These are phyloP conservation scores for Lerista edwardsae DNA, from an alignment of 2,797 vertebrate genomes.

Conservation along the genomic window DNA sequence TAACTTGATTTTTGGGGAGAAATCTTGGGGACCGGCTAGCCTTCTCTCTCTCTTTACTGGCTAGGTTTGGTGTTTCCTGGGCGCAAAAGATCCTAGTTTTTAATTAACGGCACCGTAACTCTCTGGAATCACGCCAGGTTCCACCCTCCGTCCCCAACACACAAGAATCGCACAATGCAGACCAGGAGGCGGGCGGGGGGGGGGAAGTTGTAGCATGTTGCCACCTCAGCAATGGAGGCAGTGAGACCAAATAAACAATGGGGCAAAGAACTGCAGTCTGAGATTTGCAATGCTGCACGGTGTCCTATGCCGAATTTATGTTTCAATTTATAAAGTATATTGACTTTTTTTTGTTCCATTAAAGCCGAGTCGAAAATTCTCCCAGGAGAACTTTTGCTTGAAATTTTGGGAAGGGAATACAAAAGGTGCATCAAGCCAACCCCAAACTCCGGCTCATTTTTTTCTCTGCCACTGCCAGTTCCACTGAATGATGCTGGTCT, in stretches of 20 bases:
- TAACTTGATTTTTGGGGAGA: constrained; percentile 68
- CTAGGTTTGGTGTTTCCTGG: constrained; percentile 9
- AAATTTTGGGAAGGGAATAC: too few species aligned
- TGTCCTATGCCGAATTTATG: too few species aligned
- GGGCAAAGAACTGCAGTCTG: background rate
- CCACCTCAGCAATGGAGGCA: background rate
- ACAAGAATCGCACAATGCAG: background rate
- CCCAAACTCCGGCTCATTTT: too few species aligned
- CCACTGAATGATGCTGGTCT: too few species aligned
- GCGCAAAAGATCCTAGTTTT: background rate
- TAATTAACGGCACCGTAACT: constrained; percentile 5
- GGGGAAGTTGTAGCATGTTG: background rate
- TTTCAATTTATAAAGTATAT: too few species aligned
- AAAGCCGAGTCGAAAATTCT: too few species aligned
- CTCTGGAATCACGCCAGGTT: constrained; percentile 3
- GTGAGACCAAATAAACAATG: background rate
- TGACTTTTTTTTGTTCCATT: too few species aligned
- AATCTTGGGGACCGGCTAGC: constrained; percentile 23
- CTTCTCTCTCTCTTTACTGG: fast-evolving
- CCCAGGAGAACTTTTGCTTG: too few species aligned
- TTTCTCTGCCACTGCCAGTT: too few species aligned
- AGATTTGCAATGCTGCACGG: background rate
- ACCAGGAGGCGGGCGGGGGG: background rate
- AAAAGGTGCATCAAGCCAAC: too few species aligned
- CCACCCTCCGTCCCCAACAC: fast-evolving